These are phyloP conservation scores for Cydia pomonella DNA, from an alignment of 1,140 invertebrate genomes.

Conservation along the genomic window DNA sequence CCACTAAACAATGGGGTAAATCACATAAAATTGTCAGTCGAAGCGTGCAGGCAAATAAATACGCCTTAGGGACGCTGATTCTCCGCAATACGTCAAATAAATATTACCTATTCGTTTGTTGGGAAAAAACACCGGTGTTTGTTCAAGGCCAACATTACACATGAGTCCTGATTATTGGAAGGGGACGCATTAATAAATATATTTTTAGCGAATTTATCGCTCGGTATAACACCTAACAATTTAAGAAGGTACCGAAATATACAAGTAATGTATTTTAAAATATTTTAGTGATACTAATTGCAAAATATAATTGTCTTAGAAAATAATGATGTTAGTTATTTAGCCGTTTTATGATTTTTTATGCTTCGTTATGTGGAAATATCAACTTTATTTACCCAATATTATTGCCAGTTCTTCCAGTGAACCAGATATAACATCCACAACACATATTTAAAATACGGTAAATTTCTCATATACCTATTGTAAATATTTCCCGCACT, in stretches of 20 bases:
- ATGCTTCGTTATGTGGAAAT: too few relatives aligned
- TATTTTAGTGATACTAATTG: too few relatives aligned
- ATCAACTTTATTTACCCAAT: too few relatives aligned
- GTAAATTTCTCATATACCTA: too few relatives aligned
- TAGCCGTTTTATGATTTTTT: too few relatives aligned
- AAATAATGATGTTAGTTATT: too few relatives aligned
- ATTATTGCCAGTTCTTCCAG: too few relatives aligned
- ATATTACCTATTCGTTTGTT: conserved; percentile 60
- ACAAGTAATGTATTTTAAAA: neutral
- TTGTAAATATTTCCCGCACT: too few relatives aligned
- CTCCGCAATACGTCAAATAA: conserved; percentile 68
- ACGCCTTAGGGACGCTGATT: conserved; percentile 68
- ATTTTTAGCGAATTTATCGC: neutral
- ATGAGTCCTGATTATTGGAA: conserved; percentile 38
- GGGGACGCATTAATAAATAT: neutral
- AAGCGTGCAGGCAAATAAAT: conserved; percentile 71
- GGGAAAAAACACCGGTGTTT: conserved; percentile 56
- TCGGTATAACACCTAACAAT: too few relatives aligned
- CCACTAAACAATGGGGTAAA: conserved; percentile 51
- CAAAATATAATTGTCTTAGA: too few relatives aligned
- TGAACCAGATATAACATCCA: neutral
- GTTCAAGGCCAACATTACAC: conserved; percentile 51
- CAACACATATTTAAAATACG: neutral
- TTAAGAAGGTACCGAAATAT: too few relatives aligned
- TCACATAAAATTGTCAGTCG: conserved; percentile 64